Percentiles rank a stretch among this genome's conserved stretches.
Conservation (phyloP, 30 jellyfish, hydroid and myxozoan species). For the Aurelia aurita region DNA sequence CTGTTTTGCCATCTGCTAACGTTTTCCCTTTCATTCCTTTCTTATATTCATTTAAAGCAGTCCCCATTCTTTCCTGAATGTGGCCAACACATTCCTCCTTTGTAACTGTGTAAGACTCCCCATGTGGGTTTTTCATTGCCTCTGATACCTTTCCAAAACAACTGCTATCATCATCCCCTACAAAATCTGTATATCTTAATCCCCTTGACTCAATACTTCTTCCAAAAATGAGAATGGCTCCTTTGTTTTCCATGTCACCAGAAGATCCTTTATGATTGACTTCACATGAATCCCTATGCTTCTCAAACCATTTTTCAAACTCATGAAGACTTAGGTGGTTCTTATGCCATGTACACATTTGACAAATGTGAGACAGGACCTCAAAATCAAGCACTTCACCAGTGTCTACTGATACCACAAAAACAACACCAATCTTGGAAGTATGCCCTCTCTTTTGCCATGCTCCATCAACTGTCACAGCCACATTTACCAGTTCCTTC, state of each 20-base stretch:
- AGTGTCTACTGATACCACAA: constrained; percentile 13
- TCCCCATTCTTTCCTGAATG: constrained; percentile 17
- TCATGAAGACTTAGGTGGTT: neutral
- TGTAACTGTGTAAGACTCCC: neutral
- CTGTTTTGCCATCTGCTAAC: constrained; percentile 17
- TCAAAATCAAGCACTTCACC: constrained; percentile 47
- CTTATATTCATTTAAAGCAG: neutral
- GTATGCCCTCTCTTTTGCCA: constrained; percentile 47
- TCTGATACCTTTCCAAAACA: constrained; percentile 29
- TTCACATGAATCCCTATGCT: constrained; percentile 3
- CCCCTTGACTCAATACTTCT: constrained; percentile 20
- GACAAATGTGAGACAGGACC: constrained; percentile 12
- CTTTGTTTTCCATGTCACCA: constrained; percentile 50
- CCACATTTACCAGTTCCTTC: constrained; percentile 1
- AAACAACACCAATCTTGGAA: constrained; percentile 38
- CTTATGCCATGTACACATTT: constrained; percentile 9
- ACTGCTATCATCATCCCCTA: constrained; percentile 63
- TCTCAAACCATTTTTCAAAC: constrained; percentile 6
- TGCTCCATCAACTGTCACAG: constrained; percentile 28
- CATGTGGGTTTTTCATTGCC: constrained; percentile 12
- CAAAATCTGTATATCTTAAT: constrained; percentile 23
- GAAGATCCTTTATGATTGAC: constrained; percentile 61
- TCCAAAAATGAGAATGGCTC: constrained; percentile 32
- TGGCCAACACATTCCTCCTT: constrained; percentile 46
- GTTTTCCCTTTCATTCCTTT: constrained; percentile 5